Base-by-base conservation (phyloP, 2,113 vertebrate genomes). In the Cercocebus atys region DNA sequence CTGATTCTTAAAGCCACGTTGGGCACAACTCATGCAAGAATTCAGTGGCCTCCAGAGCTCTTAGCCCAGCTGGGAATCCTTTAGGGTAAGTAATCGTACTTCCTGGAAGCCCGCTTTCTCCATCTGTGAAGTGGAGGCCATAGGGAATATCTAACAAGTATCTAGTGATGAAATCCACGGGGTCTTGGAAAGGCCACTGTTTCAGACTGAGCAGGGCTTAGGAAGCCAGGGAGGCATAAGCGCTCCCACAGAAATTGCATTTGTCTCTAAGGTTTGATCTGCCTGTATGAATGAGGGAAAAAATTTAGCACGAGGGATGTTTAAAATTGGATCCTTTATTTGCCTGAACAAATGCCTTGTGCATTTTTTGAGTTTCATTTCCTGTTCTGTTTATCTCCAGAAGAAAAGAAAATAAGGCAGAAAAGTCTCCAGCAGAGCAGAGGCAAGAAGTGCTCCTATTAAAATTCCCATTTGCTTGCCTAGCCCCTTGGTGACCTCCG, bases 361-460 rank as follows among this genome's bases (percentile, higher is more conserved):
- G 32, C 8, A 3, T 79, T 87, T 95, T 75, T 75, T 17, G 9
- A 87, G 17, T 70, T 90, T 64, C 47, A 52, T 79, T 87, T 97
- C 55, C 52, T 94, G 1, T 95, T 93, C 86, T 95, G 38, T 82
- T 95, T 93, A 40, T 64, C 81, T 95, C n/a, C 52, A 70, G 75
- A 75, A 83, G 40, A 52, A 83, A 95, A 81, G 61, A 40, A 68
- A 70, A 72, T 0, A 73, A 61, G 64, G 59, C 8, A 61, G 23
- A 40, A 61, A 47, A 20, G 25, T 68, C 35, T 92, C 50, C 76
- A 64, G 52, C 55, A 12, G 38, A 35, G 66, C 66, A 18, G 32
- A 68, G 66, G 32, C 66, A n/a, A 18, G 66, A 68, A 68, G 16
- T 68, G 66, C 66, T n/a, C 66, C 35, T 68, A 68, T 68, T 68